phyloP scores from a whole-genome alignment of 2,113 vertebrate species.

The Pterophyllum scalare region DNA sequence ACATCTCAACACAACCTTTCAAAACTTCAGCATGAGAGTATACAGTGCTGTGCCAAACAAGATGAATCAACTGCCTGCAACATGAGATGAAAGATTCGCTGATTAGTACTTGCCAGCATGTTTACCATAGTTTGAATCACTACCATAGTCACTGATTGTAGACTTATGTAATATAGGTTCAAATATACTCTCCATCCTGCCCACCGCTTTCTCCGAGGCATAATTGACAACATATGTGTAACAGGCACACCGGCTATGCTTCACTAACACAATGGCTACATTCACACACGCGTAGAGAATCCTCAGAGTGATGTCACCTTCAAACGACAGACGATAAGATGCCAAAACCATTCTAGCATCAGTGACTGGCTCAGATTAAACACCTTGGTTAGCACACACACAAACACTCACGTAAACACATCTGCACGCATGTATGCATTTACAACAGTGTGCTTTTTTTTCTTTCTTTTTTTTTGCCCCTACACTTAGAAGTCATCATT shows the following conservation, averaged over 20 bases:
- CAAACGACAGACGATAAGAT: conserved; percentile 47
- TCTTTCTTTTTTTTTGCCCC: neutral
- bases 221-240: conserved; percentile 69
- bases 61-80: conserved; percentile 63
- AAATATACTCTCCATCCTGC: conserved; percentile 56
- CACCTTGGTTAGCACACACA: conserved; percentile 36
- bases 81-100: conserved; percentile 66
- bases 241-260: conserved; percentile 34
- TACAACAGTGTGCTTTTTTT: neutral
- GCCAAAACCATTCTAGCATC: conserved; percentile 35
- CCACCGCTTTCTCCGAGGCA: conserved; percentile 43
- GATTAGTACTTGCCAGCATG: conserved; percentile 67
- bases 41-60: conserved; percentile 32
- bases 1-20: conserved; percentile 18
- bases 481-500: conserved; percentile 18
- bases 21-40: conserved; percentile 12
- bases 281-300: conserved; percentile 22
- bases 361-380: conserved; percentile 48
- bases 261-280: neutral
- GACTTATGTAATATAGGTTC: conserved; percentile 66
- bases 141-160: conserved; percentile 65
- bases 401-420: conserved; percentile 28
- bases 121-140: conserved; percentile 73
- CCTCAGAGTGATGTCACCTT: conserved; percentile 62
- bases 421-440: neutral